Conservation (phyloP, 2,797 vertebrate species). For the Halcyon chelicuti region DNA sequence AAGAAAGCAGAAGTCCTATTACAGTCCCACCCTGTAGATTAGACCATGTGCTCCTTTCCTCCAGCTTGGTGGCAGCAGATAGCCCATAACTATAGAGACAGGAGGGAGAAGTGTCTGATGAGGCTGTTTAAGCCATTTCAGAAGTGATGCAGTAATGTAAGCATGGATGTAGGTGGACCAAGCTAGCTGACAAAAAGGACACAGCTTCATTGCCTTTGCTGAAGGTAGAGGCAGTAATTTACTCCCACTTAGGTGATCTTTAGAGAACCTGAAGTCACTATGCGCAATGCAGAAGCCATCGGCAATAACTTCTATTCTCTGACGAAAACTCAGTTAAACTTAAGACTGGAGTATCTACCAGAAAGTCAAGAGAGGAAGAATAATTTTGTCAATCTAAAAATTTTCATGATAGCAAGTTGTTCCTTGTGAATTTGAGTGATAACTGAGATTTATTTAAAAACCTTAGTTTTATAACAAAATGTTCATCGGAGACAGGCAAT, state of each 20-base stretch:
- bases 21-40: not conserved
- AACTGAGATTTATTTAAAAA: not conserved
- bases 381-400: not conserved
- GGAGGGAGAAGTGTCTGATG: not conserved
- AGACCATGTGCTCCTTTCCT: not conserved
- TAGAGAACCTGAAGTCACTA: not conserved
- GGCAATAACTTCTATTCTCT: not conserved
- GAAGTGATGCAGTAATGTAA: not conserved
- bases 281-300: not conserved
- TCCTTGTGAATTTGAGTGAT: not conserved
- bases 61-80: not conserved
- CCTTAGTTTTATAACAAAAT: not conserved
- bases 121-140: not conserved
- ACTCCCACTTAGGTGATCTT: not conserved
- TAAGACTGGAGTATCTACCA: not conserved
- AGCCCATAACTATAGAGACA: not conserved
- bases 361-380: not conserved
- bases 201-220: not conserved
- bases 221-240: not conserved
- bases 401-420: not conserved
- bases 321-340: not conserved
- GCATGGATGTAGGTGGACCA: not conserved
- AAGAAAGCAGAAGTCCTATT: slow-evolving; percentile 71
- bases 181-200: not conserved
- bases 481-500: not conserved